Conservation (phyloP, 2,888 invertebrate species). For the Diadromus collaris region DNA sequence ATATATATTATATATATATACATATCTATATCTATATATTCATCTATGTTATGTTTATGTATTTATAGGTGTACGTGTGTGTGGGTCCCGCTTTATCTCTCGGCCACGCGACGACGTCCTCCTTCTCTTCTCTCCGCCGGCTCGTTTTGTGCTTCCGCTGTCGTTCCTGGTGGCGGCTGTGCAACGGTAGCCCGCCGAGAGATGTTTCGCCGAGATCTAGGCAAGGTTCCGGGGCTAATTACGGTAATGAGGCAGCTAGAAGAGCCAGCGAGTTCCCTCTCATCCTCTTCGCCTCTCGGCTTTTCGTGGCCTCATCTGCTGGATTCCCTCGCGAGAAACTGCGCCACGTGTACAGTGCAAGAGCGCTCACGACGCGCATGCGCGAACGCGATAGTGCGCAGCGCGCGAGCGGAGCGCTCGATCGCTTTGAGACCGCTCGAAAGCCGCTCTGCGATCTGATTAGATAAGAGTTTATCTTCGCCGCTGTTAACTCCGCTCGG, state of each 20-base stretch:
- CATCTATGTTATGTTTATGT: slow-evolving; percentile 15
- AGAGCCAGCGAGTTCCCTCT: slow-evolving; percentile 30
- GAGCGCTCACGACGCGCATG: slow-evolving; percentile 45
- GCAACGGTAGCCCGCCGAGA: slow-evolving; percentile 57
- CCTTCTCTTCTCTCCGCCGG: slow-evolving; percentile 36
- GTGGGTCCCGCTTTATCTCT: slow-evolving; percentile 30
- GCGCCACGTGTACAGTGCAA: slow-evolving; percentile 35
- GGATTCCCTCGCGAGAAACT: slow-evolving; percentile 47
- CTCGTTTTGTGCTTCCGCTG: slow-evolving; percentile 49
- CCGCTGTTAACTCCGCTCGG: slow-evolving; percentile 57
- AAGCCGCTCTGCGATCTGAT: slow-evolving; percentile 73
- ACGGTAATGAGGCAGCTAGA: slow-evolving; percentile 73
- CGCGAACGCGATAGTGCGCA: slow-evolving; percentile 15
- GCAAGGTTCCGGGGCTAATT: slow-evolving; percentile 73
- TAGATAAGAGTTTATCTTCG: slow-evolving; percentile 65
- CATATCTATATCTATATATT: slow-evolving; percentile 26
- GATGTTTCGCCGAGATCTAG: slow-evolving; percentile 71
- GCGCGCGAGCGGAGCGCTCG: slow-evolving; percentile 33
- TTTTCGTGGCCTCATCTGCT: background rate
- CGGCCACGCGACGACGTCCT: slow-evolving; percentile 46
- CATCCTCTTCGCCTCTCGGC: slow-evolving; percentile 51
- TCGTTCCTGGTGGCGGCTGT: slow-evolving; percentile 40
- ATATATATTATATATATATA: too few relatives aligned
- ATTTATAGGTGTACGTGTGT: background rate
- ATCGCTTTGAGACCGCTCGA: slow-evolving; percentile 72